These are phyloP conservation scores for Achatina immaculata DNA, from an alignment of 1,140 invertebrate species.

Conservation along the genomic window DNA sequence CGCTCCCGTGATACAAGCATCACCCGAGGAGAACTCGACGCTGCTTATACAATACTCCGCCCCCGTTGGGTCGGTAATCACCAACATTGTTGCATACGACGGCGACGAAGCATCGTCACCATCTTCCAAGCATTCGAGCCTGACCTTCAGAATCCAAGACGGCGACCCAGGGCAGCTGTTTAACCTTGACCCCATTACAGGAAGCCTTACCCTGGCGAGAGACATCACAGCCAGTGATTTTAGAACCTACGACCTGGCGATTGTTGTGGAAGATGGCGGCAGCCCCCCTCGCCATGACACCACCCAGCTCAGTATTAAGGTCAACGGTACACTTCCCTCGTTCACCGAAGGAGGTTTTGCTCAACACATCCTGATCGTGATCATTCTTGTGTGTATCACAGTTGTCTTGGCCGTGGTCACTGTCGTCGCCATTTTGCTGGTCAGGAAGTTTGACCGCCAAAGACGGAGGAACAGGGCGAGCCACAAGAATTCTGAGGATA, in stretches of 20 bases:
- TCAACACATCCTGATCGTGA: slow-evolving; percentile 43
- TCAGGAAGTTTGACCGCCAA: slow-evolving; percentile 42
- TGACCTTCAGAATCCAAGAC: slow-evolving; percentile 40
- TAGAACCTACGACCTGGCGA: slow-evolving; percentile 48
- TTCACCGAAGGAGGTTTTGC: background rate
- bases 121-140: slow-evolving; percentile 15
- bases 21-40: slow-evolving; percentile 54
- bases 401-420: slow-evolving; percentile 42
- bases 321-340: slow-evolving; percentile 38
- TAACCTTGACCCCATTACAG: slow-evolving; percentile 50
- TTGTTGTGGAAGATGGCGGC: slow-evolving; percentile 57
- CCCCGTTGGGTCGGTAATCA: slow-evolving; percentile 44
- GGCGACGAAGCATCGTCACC: slow-evolving; percentile 47
- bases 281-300: slow-evolving; percentile 35
- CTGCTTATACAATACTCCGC: slow-evolving; percentile 48
- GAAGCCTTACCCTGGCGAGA: slow-evolving; percentile 52
- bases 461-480: slow-evolving; percentile 26
- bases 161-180: slow-evolving; percentile 56
- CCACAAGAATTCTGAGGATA: slow-evolving; percentile 35
- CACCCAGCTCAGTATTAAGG: slow-evolving; percentile 22
- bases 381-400: slow-evolving; percentile 43
- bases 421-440: slow-evolving; percentile 41
- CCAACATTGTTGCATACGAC: slow-evolving; percentile 53
- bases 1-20: slow-evolving; percentile 58
- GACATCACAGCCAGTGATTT: slow-evolving; percentile 47